Conservation (phyloP, 2,888 invertebrate genomes). For the Odontocolon sp. region DNA sequence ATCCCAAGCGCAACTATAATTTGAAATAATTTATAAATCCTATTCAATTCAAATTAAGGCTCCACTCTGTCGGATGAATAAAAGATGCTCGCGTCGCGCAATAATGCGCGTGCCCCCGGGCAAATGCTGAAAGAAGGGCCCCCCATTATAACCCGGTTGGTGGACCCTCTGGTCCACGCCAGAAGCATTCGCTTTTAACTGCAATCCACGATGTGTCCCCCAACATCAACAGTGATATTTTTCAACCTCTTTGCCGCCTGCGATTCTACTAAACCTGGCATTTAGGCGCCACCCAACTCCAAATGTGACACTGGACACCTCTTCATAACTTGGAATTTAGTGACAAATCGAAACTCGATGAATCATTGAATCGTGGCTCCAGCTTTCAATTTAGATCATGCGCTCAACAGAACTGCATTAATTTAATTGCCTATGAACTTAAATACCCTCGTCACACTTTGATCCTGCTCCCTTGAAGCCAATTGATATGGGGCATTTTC, state of each 20-base stretch:
- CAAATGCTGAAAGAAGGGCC: conserved; percentile 69
- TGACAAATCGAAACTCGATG: not conserved
- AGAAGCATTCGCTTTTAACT: conserved; percentile 39
- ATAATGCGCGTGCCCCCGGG: conserved; percentile 72
- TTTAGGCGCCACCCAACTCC: conserved; percentile 44
- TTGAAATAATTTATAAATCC: conserved; percentile 81
- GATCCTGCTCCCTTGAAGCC: too few relatives aligned
- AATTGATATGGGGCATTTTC: too few relatives aligned
- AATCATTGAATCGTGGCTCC: too few relatives aligned
- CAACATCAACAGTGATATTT: conserved; percentile 34
- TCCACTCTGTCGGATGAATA: conserved; percentile 81
- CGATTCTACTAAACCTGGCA: conserved; percentile 36
- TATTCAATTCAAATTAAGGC: conserved; percentile 81
- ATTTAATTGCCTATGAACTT: too few relatives aligned
- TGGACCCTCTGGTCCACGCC: conserved; percentile 50
- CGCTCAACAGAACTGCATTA: too few relatives aligned
- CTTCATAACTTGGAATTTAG: too few relatives aligned
- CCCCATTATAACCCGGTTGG: conserved; percentile 68
- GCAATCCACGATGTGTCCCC: conserved; percentile 36
- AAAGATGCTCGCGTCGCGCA: conserved; percentile 77
- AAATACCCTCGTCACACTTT: too few relatives aligned
- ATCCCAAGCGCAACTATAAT: conserved; percentile 76
- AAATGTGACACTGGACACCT: too few relatives aligned
- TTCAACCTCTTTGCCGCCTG: conserved; percentile 17
- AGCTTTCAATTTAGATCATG: too few relatives aligned